Conservation (phyloP, 2,888 invertebrate genomes). For the Conus canariensis region DNA sequence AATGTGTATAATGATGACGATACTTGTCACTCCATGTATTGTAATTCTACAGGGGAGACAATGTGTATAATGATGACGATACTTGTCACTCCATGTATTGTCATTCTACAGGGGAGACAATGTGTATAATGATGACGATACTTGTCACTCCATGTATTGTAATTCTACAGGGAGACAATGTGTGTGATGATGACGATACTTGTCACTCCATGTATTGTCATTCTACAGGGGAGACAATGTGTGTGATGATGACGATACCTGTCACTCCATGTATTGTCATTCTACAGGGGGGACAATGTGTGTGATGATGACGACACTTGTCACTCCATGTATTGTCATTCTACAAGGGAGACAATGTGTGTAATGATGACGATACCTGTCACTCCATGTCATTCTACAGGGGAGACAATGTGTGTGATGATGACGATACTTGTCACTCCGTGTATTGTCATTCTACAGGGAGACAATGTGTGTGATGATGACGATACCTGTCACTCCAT, state of each 20-base stretch:
- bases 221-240: slow-evolving; percentile 49
- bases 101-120: too few relatives aligned
- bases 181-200: too few relatives aligned
- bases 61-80: too few relatives aligned
- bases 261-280: neutral
- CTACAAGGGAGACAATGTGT: slow-evolving; percentile 49
- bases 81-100: neutral
- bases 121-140: too few relatives aligned
- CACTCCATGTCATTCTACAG: slow-evolving; percentile 39
- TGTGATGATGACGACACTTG: neutral
- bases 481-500: neutral
- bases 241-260: neutral
- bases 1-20: too few relatives aligned
- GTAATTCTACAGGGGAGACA: slow-evolving; percentile 49
- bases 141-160: neutral
- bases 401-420: slow-evolving; percentile 37
- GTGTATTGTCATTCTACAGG: slow-evolving; percentile 47
- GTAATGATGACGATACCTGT: neutral
- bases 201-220: neutral
- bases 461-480: slow-evolving; percentile 16
- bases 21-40: neutral
- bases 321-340: neutral
- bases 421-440: neutral
- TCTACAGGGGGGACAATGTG: slow-evolving; percentile 49
- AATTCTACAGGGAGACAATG: slow-evolving; percentile 49